A percentile compares a stretch with the other conserved stretches of the same genome.
Conservation (phyloP, 1,140 invertebrate species). For the Pteromalus puparum region DNA sequence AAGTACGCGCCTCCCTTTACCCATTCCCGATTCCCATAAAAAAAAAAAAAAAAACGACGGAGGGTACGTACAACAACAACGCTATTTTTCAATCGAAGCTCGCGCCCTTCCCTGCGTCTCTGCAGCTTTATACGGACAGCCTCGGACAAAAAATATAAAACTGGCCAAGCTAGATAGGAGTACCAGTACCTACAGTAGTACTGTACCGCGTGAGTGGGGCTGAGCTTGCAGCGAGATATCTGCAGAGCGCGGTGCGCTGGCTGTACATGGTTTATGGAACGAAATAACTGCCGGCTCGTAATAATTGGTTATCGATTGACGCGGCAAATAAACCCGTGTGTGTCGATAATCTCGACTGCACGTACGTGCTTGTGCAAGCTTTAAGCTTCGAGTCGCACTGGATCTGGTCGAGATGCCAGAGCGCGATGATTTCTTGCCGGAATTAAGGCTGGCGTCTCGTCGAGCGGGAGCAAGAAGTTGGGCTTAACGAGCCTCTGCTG, state of each 20-base stretch:
- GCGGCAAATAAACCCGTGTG: conserved; percentile 19
- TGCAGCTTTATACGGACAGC: background rate
- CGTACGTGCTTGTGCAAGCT: background rate
- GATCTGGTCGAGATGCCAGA: background rate
- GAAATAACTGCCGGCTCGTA: conserved; percentile 54
- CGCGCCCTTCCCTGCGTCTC: background rate
- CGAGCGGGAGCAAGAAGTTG: background rate
- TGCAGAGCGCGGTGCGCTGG: background rate
- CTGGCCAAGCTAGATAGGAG: background rate
- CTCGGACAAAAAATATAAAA: background rate
- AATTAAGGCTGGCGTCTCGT: background rate
- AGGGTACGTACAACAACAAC: background rate
- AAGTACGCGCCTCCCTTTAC: background rate
- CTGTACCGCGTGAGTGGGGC: background rate
- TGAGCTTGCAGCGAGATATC: conserved; percentile 12
- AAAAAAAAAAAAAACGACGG: conserved; percentile 15
- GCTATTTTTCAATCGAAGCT: conserved; percentile 32
- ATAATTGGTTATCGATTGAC: conserved; percentile 61
- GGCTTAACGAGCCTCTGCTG: background rate
- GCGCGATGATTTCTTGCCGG: background rate
- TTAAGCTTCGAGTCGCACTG: background rate
- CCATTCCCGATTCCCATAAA: background rate
- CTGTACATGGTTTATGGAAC: conserved; percentile 51
- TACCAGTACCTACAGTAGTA: background rate
- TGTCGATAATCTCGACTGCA: background rate